Base-by-base conservation (phyloP, 92 coral and sea anemone genomes). In the Parazoanthus swiftii region DNA sequence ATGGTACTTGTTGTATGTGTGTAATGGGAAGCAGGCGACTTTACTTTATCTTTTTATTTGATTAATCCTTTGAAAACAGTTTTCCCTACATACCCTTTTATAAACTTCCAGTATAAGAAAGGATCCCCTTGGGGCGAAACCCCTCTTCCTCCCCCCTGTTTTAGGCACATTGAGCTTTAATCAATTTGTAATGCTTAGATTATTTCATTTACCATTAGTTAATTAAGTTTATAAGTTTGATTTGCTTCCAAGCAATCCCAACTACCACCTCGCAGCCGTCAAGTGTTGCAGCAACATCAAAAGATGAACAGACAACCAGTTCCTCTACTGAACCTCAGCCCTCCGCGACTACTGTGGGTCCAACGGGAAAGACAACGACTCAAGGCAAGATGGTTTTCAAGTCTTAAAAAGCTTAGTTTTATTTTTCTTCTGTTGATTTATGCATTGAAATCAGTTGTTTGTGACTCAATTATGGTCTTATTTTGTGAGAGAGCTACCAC, bases 191-290 rank as follows among this genome's bases (percentile, higher is more conserved):
- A 79, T 79, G 36, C 16, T 50, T 48, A 66, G 21, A 81, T 56
- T 6, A 59, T 37, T 59, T 0, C 42, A 21, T 23, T 77, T 46
- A 14, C n/a, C 11, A 14, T 18, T 81, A 81, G 15, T 7, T 18
- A 48, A 48, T 56, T 26, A 35, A 38, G 25, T 2, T 2, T 16
- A 11, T 15, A 21, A 81, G 38, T 9, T 26, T 0, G 3, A 13
- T 56, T 59, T 56, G 7, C 35, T 67, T 38, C 23, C 18, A 23
- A 82, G 86, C 38, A 66, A 39, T 67, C 71, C 43, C 51, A 37
- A 65, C 86, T 4, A 67, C 86, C 16, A 25, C 86, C 51, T 67
- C 76, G 29, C 26, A 82, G 23, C 86, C 75, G 26, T 38, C 86
- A 20, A 81, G 85, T 42, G 3, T 76, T 82, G 86, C 11, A n/a